Evolutionary conservation across 2,113 vertebrate species (phyloP).

Genomic region (Brachypteracias leptosomus): DNA sequence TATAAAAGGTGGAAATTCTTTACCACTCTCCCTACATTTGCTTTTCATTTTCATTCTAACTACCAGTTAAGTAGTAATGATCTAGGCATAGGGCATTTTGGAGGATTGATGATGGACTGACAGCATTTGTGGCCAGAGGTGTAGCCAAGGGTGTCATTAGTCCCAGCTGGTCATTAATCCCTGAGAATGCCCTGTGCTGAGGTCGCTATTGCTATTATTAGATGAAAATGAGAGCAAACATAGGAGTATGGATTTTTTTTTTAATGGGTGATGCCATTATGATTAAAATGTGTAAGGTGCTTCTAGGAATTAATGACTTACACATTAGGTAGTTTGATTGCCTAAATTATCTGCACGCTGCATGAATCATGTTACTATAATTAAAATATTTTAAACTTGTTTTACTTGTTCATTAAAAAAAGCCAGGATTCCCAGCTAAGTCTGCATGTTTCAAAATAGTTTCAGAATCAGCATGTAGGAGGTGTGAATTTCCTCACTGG

Average conservation of each 20-base stretch:
- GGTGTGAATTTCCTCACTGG: neutral
- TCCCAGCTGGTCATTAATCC: slow-evolving; percentile 48
- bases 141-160: slow-evolving; percentile 52
- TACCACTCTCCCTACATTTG: neutral
- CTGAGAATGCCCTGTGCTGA: neutral
- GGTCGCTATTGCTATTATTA: neutral
- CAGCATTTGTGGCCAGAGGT: slow-evolving; percentile 27
- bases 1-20: neutral
- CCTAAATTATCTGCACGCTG: neutral
- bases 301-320: slow-evolving; percentile 6
- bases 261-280: neutral
- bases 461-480: neutral
- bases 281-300: neutral
- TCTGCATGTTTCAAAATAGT: neutral
- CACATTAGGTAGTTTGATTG: neutral
- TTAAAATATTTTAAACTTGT: neutral
- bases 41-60: slow-evolving; percentile 20
- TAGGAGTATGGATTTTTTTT: neutral
- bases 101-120: slow-evolving; percentile 9
- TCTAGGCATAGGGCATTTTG: neutral
- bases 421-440: neutral
- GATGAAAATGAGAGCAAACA: neutral
- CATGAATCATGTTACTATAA: neutral
- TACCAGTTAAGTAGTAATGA: neutral
- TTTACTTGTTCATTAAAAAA: neutral